phyloP scores from a whole-genome alignment of 1,140 invertebrate species.

The Calosoma granatense region DNA sequence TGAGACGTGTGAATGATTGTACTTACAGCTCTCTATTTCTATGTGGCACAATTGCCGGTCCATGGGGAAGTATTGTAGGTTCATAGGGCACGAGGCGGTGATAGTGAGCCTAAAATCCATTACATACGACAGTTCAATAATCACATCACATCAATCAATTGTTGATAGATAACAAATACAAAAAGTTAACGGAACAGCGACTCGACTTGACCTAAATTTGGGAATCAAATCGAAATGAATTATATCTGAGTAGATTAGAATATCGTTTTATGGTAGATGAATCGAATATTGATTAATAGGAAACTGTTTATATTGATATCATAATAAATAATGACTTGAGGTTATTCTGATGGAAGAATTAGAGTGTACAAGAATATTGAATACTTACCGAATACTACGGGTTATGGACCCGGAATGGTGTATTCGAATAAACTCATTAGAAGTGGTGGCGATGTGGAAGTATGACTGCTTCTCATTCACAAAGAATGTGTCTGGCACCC shows the following conservation, averaged over 20 bases:
- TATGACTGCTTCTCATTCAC: constrained; percentile 98
- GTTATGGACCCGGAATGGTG: constrained; percentile 90
- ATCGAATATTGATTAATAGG: too few relatives aligned
- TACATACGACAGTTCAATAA: constrained; percentile 11
- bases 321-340: too few relatives aligned
- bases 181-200: too few relatives aligned
- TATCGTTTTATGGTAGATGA: too few relatives aligned
- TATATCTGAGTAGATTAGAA: too few relatives aligned
- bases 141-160: background rate
- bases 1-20: too few relatives aligned
- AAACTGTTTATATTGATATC: too few relatives aligned
- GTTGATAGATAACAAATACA: background rate
- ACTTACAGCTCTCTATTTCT: constrained; percentile 98
- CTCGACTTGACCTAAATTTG: too few relatives aligned
- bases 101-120: constrained; percentile 77
- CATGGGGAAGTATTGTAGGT: constrained; percentile 95
- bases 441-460: constrained; percentile 95
- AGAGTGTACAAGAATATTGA: too few relatives aligned
- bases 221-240: too few relatives aligned
- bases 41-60: constrained; percentile 93
- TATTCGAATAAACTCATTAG: constrained; percentile 94
- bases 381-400: constrained; percentile 90
- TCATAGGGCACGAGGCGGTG: constrained; percentile 95
- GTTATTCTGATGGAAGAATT: too few relatives aligned
- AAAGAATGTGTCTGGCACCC: constrained; percentile 98